Percentiles rank a stretch among this genome's conserved stretches.
These are phyloP conservation scores for Pterostichus madidus DNA, from an alignment of 2,888 invertebrate species.

Conservation along the genomic window DNA sequence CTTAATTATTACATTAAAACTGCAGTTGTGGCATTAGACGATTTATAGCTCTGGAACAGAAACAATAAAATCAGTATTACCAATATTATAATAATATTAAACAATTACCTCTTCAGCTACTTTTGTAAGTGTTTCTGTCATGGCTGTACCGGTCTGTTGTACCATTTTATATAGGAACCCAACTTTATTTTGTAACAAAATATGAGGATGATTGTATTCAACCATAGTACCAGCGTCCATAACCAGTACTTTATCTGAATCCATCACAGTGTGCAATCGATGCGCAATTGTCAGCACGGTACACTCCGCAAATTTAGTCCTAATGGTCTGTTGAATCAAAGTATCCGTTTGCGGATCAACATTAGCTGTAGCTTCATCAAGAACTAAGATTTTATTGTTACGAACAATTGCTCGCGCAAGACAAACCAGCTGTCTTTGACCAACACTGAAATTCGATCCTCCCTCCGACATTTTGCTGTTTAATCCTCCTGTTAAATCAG, in stretches of 20 bases:
- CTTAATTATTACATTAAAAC: conserved; percentile 20
- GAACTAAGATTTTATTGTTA: conserved; percentile 71
- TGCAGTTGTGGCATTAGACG: conserved; percentile 8
- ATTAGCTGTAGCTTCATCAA: conserved; percentile 90
- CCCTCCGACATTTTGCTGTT: conserved; percentile 88
- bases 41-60: conserved; percentile 55
- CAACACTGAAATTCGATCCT: conserved; percentile 77
- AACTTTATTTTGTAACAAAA: conserved; percentile 80
- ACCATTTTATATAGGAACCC: conserved; percentile 84
- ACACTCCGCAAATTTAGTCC: conserved; percentile 86
- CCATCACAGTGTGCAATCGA: conserved; percentile 92
- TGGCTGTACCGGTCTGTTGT: conserved; percentile 84
- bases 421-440: conserved; percentile 85
- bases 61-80: conserved; percentile 1
- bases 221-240: conserved; percentile 88
- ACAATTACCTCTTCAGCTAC: conserved; percentile 79
- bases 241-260: conserved; percentile 91
- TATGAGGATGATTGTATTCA: conserved; percentile 89
- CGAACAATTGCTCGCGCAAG: conserved; percentile 81
- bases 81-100: too few relatives aligned
- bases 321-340: conserved; percentile 88
- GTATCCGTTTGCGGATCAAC: conserved; percentile 90
- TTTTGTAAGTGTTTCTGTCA: conserved; percentile 81
- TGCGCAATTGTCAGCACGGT: conserved; percentile 93
- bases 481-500: conserved; percentile 82